Evolutionary conservation across 92 coral and sea anemone species (phyloP).

Genomic region (Blastomussa wellsi): DNA sequence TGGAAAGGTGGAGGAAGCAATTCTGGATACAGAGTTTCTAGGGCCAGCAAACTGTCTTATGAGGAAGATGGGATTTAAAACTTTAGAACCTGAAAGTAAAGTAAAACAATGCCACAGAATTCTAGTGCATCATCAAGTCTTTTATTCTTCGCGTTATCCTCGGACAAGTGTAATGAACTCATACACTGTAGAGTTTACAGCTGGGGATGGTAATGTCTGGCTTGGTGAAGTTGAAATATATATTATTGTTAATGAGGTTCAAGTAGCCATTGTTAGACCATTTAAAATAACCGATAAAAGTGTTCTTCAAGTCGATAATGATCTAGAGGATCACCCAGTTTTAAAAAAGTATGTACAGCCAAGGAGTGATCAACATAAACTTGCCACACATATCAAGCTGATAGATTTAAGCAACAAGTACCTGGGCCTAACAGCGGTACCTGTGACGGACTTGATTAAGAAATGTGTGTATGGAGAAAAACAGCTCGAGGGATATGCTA

Average conservation of each 20-base stretch:
- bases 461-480: constrained; percentile 7
- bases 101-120: constrained; percentile 7
- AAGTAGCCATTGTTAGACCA: neutral
- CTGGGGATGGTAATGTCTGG: neutral
- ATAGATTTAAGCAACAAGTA: neutral
- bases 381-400: constrained; percentile 10
- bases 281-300: neutral
- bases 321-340: neutral
- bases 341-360: constrained; percentile 5
- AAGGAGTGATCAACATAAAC: neutral
- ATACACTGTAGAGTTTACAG: constrained; percentile 10
- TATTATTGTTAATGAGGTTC: neutral
- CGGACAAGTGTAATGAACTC: neutral
- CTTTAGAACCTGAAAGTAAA: neutral
- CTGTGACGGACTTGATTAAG: neutral
- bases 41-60: neutral
- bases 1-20: neutral
- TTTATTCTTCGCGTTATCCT: neutral
- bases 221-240: neutral
- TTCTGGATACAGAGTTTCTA: neutral
- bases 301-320: constrained; percentile 3
- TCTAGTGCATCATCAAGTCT: neutral
- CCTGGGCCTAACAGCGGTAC: neutral
- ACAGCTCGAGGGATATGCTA: neutral
- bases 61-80: neutral